phyloP scores from a whole-genome alignment of 23 tunicate genomes.

The Trididemnum clinides region DNA sequence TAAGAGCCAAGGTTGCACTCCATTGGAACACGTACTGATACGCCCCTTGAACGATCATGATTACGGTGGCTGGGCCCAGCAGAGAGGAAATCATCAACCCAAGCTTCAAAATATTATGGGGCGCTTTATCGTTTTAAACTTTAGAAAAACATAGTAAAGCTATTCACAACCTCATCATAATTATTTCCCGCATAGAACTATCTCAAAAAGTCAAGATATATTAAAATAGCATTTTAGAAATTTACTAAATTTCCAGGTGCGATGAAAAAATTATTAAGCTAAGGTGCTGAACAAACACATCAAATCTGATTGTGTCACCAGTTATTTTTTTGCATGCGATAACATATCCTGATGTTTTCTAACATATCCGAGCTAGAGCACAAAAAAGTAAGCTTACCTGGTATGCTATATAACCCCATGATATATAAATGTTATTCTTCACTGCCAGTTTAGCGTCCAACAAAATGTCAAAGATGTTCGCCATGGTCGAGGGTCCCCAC shows the following conservation, averaged over 20 bases:
- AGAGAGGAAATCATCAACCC: slow-evolving; percentile 82
- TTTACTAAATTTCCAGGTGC: too few relatives aligned
- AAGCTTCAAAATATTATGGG: slow-evolving; percentile 33
- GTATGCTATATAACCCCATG: slow-evolving; percentile 89
- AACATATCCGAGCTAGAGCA: not conserved
- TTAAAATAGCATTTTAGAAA: too few relatives aligned
- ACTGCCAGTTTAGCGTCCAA: slow-evolving; percentile 63
- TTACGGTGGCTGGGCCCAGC: slow-evolving; percentile 91
- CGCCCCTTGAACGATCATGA: slow-evolving; percentile 80
- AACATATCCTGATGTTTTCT: too few relatives aligned
- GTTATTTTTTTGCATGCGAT: too few relatives aligned
- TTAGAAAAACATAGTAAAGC: too few relatives aligned
- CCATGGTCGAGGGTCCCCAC: slow-evolving; percentile 99
- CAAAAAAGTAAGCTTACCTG: slow-evolving; percentile 54
- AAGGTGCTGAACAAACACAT: too few relatives aligned
- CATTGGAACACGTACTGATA: slow-evolving; percentile 63
- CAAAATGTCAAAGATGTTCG: slow-evolving; percentile 92
- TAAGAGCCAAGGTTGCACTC: slow-evolving; percentile 48
- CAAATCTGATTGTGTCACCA: too few relatives aligned
- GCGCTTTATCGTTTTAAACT: too few relatives aligned
- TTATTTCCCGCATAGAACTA: too few relatives aligned
- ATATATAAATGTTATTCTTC: slow-evolving; percentile 86
- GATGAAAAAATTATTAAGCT: too few relatives aligned
- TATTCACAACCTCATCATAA: too few relatives aligned
- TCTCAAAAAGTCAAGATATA: too few relatives aligned